phyloP scores from a whole-genome alignment of 2,113 vertebrate genomes.

The Amazona guildingii region DNA sequence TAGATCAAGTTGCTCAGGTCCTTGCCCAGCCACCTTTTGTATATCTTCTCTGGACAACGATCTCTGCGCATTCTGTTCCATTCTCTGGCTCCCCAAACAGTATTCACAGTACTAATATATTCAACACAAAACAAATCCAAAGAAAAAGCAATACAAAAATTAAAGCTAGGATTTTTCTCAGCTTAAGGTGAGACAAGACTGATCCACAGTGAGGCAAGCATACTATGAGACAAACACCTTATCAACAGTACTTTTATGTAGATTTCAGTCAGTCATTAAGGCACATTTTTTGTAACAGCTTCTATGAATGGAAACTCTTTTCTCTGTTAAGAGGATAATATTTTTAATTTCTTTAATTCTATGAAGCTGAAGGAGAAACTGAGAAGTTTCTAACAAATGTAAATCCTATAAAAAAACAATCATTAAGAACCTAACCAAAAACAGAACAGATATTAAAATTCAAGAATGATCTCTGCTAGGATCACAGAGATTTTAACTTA shows the following conservation, averaged over 20 bases:
- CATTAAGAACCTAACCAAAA: not conserved
- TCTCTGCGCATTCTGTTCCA: not conserved
- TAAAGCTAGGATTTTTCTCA: not conserved
- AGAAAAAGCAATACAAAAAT: not conserved
- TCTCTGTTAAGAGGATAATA: not conserved
- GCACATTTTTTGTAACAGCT: not conserved
- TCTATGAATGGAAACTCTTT: not conserved
- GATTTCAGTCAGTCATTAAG: not conserved
- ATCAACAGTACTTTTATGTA: not conserved
- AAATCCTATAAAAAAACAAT: not conserved
- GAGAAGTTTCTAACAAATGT: not conserved
- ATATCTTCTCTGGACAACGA: not conserved
- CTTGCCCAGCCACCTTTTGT: not conserved
- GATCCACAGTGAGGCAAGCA: not conserved
- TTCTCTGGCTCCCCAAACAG: not conserved
- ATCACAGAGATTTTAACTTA: not conserved
- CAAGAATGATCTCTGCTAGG: not conserved
- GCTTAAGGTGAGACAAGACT: not conserved
- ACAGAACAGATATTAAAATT: not conserved
- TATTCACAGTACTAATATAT: not conserved
- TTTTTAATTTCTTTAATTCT: not conserved
- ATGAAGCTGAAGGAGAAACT: not conserved
- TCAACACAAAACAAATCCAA: not conserved
- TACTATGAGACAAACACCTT: not conserved
- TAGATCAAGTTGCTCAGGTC: not conserved